Conservation (phyloP, 2,797 vertebrate genomes). For the Poeciliopsis infans region DNA sequence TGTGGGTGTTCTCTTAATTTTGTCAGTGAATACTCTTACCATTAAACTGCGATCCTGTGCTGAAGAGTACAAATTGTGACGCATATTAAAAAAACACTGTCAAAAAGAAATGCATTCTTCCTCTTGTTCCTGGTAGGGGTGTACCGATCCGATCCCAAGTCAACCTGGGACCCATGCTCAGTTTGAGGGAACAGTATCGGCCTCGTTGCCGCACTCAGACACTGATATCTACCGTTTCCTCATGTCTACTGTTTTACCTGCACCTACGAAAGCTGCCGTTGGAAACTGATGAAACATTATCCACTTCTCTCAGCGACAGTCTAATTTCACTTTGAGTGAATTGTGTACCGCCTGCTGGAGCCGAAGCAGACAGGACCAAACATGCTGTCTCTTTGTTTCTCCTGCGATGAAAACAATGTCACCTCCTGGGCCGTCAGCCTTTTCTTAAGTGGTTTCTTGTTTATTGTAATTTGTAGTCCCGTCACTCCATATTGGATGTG, state of each 20-base stretch:
- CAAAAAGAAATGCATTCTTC: neutral
- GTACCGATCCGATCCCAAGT: neutral
- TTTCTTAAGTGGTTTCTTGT: neutral
- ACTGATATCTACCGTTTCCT: neutral
- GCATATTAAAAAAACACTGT: too few relatives aligned
- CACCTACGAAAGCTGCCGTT: neutral
- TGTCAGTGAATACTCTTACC: neutral
- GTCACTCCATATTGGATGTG: neutral
- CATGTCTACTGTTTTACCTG: neutral
- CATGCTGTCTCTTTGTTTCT: neutral
- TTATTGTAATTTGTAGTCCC: conserved; percentile 1
- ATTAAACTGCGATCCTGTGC: neutral
- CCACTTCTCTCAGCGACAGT: neutral
- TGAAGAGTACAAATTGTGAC: neutral
- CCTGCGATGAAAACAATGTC: neutral
- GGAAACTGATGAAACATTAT: neutral
- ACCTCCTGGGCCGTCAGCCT: neutral
- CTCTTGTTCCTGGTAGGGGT: neutral
- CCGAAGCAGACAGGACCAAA: neutral
- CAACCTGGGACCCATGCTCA: neutral
- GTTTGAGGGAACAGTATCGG: neutral
- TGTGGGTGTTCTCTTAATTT: neutral
- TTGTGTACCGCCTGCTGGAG: neutral
- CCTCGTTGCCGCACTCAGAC: neutral
- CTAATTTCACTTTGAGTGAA: neutral